These are phyloP conservation scores for Sebastes schlegelii DNA, from an alignment of 2,113 vertebrate genomes.

Conservation along the genomic window DNA sequence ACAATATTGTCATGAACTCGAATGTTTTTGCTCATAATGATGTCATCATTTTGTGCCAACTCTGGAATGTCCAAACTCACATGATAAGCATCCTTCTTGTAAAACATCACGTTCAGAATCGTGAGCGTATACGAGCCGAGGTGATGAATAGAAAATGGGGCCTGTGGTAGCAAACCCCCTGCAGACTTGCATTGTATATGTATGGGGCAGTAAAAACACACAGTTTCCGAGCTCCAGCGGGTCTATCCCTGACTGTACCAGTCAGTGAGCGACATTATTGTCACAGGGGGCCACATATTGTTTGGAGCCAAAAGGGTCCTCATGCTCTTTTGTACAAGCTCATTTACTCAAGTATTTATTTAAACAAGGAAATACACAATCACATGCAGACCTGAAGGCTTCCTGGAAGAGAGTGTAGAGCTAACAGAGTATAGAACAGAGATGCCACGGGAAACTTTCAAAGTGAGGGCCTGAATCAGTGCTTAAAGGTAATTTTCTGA, in stretches of 20 bases:
- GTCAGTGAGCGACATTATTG: constrained; percentile 44
- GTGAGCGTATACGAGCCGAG: not conserved
- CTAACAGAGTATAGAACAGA: constrained; percentile 21
- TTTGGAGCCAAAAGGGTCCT: constrained; percentile 39
- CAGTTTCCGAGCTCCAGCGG: constrained; percentile 48
- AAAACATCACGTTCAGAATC: constrained; percentile 12
- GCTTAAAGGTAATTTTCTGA: not conserved
- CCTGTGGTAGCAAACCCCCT: constrained; percentile 35
- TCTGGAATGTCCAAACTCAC: not conserved
- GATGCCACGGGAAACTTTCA: constrained; percentile 9
- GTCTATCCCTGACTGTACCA: constrained; percentile 32
- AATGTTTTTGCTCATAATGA: not conserved
- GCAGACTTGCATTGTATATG: constrained; percentile 65
- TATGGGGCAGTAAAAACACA: constrained; percentile 51
- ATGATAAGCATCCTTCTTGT: not conserved
- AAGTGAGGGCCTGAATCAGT: not conserved
- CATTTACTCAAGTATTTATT: constrained; percentile 75
- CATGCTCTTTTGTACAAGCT: constrained; percentile 43
- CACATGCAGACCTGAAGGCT: constrained; percentile 37
- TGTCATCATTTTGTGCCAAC: constrained; percentile 11
- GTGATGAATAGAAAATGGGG: constrained; percentile 46
- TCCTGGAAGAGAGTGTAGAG: constrained; percentile 45
- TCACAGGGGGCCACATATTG: constrained; percentile 49
- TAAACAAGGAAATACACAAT: constrained; percentile 67
- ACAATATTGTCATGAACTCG: not conserved